Percentiles rank a stretch among this genome's conserved stretches.
These are phyloP conservation scores for Ariolimax columbianus DNA, from an alignment of 2,888 invertebrate genomes.

Conservation along the genomic window DNA sequence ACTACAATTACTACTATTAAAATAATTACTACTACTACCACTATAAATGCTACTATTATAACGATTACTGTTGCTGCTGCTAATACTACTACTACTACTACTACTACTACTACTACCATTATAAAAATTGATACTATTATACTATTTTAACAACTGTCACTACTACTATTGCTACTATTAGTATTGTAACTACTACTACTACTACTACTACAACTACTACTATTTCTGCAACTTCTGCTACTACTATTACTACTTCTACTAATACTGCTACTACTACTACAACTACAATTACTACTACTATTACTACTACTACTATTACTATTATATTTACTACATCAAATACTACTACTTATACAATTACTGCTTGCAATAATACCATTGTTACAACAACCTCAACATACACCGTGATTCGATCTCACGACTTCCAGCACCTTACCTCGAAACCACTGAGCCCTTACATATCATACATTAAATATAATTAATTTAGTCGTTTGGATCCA, in stretches of 20 bases:
- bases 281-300: not conserved
- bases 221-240: not conserved
- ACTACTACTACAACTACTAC: slow-evolving; percentile 18
- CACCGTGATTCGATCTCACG: no score
- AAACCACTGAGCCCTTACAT: no score
- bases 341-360: not conserved
- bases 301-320: not conserved
- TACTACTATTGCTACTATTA: slow-evolving; percentile 18
- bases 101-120: slow-evolving; percentile 7
- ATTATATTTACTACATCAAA: not conserved
- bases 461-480: no score
- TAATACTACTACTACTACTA: slow-evolving; percentile 14
- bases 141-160: not conserved
- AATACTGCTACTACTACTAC: slow-evolving; percentile 13
- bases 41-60: not conserved
- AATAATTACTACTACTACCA: not conserved
- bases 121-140: not conserved
- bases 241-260: not conserved
- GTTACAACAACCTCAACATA: not conserved
- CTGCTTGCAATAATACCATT: not conserved
- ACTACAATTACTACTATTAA: not conserved
- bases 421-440: no score
- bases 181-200: slow-evolving; percentile 20
- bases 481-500: no score
- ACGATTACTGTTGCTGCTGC: not conserved